Evolutionary conservation across 2,888 invertebrate species (phyloP).

Genomic region (Tetramorium bicarinatum): DNA sequence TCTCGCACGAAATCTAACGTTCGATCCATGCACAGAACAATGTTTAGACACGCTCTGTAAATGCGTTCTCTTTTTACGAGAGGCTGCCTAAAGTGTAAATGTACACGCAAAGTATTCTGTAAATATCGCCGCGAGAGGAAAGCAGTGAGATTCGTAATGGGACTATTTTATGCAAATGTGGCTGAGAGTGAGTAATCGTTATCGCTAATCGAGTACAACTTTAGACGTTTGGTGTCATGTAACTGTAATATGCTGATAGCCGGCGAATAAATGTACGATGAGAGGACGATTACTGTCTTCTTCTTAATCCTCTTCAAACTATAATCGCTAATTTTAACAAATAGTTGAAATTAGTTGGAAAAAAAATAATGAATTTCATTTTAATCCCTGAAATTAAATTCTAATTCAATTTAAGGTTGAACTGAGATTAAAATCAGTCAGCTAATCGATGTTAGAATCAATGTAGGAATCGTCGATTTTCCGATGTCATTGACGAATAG

Average conservation of each 20-base stretch:
- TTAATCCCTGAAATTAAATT: background rate
- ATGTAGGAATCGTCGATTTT: background rate
- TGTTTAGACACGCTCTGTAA: conserved; percentile 21
- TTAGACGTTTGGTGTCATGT: conserved; percentile 76
- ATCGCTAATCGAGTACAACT: conserved; percentile 72
- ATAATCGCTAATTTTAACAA: background rate
- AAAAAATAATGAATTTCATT: background rate
- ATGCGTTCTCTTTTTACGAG: conserved; percentile 39
- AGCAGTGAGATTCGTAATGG: conserved; percentile 63
- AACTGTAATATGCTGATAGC: conserved; percentile 71
- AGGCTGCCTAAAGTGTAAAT: conserved; percentile 31
- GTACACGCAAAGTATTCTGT: conserved; percentile 53
- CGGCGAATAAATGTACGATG: conserved; percentile 74
- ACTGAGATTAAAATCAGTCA: background rate
- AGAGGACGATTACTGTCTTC: conserved; percentile 47
- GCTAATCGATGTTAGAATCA: background rate
- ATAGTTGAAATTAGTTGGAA: background rate
- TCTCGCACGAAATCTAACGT: conserved; percentile 28
- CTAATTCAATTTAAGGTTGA: background rate
- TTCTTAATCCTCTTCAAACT: background rate
- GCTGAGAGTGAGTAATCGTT: conserved; percentile 67
- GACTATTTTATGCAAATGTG: conserved; percentile 70
- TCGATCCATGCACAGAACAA: conserved; percentile 49
- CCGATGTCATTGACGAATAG: background rate
- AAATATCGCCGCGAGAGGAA: conserved; percentile 68